A percentile compares a stretch with the other conserved stretches of the same genome.
Conservation (phyloP, 2,113 vertebrate species). For the Furnarius figulus region DNA sequence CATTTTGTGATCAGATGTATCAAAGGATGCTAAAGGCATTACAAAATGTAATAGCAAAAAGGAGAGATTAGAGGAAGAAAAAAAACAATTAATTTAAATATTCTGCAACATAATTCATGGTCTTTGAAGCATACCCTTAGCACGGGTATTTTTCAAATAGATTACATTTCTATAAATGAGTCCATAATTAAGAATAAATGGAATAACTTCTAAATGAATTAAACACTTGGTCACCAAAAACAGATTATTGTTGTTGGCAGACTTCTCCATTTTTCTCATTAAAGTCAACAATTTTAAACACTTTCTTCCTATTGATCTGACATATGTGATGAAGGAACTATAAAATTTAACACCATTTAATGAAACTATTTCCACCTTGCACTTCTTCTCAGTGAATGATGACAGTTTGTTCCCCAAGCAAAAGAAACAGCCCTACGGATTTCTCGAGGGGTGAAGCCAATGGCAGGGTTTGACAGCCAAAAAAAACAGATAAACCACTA, state of each 20-base stretch:
- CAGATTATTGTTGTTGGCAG: conserved; percentile 27
- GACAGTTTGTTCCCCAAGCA: neutral
- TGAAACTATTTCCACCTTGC: conserved; percentile 39
- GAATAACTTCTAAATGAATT: neutral
- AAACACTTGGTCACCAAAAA: conserved; percentile 5
- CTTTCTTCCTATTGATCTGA: conserved; percentile 45
- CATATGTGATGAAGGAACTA: conserved; percentile 27
- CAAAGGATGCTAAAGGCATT: neutral
- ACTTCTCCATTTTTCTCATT: conserved; percentile 41
- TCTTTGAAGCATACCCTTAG: neutral
- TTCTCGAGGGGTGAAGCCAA: neutral
- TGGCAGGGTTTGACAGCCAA: neutral
- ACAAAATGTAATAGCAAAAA: neutral
- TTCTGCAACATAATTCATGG: neutral
- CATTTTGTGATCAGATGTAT: neutral
- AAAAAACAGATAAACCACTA: neutral
- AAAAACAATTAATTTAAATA: neutral
- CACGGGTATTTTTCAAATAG: neutral
- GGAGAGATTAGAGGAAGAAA: neutral
- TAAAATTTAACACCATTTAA: conserved; percentile 40
- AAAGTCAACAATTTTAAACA: conserved; percentile 55
- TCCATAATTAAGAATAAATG: conserved; percentile 32
- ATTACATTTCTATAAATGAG: neutral
- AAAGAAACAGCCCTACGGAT: neutral
- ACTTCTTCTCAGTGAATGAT: conserved; percentile 21